These are phyloP conservation scores for Brachionus paranguensis DNA, from an alignment of 1,140 invertebrate species.

Conservation along the genomic window DNA sequence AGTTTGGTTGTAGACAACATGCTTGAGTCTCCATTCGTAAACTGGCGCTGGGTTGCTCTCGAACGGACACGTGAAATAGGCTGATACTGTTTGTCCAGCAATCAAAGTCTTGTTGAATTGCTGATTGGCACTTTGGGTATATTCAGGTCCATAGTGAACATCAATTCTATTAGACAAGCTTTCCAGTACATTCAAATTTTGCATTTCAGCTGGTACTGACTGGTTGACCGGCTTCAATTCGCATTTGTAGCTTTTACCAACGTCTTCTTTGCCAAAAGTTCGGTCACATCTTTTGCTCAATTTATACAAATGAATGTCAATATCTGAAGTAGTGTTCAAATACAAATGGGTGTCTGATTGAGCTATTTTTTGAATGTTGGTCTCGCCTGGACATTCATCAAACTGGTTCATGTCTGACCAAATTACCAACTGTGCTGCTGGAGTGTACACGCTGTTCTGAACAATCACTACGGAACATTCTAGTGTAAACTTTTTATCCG, in stretches of 20 bases:
- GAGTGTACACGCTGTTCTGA: not conserved
- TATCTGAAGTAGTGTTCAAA: not conserved
- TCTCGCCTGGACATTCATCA: not conserved
- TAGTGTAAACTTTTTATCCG: not conserved
- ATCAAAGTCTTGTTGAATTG: conserved; percentile 26
- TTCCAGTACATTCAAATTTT: not conserved
- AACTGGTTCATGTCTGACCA: conserved; percentile 1
- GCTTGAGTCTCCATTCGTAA: conserved; percentile 8
- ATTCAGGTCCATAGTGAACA: conserved; percentile 27
- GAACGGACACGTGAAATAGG: conserved; percentile 25
- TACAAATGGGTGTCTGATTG: not conserved
- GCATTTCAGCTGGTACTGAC: not conserved
- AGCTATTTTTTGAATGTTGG: not conserved
- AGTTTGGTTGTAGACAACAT: not conserved
- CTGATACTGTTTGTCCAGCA: not conserved
- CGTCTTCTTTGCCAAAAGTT: not conserved
- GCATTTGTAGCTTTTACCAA: not conserved
- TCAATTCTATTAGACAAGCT: not conserved
- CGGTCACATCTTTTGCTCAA: conserved; percentile 17
- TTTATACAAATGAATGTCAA: conserved; percentile 18
- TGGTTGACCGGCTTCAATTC: not conserved
- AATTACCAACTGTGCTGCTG: not conserved
- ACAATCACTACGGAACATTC: not conserved
- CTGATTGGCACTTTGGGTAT: not conserved
- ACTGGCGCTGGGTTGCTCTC: not conserved